These are phyloP conservation scores for Phylloscopus collybita DNA, from an alignment of 2,797 vertebrate species.

Conservation along the genomic window DNA sequence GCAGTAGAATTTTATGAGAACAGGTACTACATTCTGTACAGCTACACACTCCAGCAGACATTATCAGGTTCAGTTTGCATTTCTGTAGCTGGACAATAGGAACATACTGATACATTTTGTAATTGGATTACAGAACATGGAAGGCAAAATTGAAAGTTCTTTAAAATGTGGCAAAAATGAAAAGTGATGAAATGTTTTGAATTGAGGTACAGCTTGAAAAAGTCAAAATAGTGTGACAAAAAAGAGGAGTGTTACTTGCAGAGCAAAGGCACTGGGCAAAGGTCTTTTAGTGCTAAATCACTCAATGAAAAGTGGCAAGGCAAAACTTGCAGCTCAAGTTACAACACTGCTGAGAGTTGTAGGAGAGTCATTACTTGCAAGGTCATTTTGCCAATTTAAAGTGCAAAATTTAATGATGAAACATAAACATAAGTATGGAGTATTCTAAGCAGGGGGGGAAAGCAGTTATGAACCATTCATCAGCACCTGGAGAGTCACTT, in stretches of 20 bases:
- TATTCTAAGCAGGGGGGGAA: background rate
- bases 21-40: background rate
- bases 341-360: background rate
- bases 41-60: background rate
- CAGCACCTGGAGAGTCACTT: background rate
- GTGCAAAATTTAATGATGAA: background rate
- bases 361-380: background rate
- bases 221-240: background rate
- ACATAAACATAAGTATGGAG: background rate
- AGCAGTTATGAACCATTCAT: background rate
- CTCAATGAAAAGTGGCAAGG: background rate
- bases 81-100: background rate
- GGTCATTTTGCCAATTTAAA: background rate
- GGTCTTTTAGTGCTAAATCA: background rate
- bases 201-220: background rate
- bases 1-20: background rate
- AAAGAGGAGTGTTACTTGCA: background rate
- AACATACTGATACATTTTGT: background rate
- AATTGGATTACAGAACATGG: background rate
- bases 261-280: background rate
- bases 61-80: background rate
- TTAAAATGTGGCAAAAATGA: background rate
- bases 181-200: slow-evolving; percentile 7
- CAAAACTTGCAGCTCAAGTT: slow-evolving; percentile 16
- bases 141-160: background rate